Evolutionary conservation across 2,797 vertebrate genomes (phyloP), one percentile per base, ranked within the genome.

Genomic region (Todus mexicanus): DNA sequence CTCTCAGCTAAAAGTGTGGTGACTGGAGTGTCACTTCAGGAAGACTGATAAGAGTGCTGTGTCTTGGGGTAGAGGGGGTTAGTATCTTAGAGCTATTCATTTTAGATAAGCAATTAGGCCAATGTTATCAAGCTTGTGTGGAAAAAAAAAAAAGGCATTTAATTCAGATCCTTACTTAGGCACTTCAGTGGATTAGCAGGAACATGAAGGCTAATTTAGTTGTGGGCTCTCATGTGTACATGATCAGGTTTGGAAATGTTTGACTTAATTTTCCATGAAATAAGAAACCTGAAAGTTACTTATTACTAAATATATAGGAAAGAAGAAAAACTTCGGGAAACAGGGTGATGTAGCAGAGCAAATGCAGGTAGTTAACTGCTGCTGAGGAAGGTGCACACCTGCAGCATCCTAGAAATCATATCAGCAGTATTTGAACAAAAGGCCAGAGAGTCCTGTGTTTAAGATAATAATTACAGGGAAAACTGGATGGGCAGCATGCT

Each of bases 391-490:
- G 38, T 88, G 76, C 80, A 93, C 83, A 95, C 74, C 93, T 95
- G 81, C 54, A 83, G 45, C 90, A 95, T 95, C 82, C 80, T 87
- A 60, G 84, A 96, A 89, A 92, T 64, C 76, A 38, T 89, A 86
- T 79, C 72, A 74, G 54, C 54, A 90, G 48, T 21, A 23, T 37
- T 84, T 70, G 84, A 89, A 87, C 80, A 94, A 93, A 93, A 86
- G 31, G 17, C 65, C 56, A 93, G 68, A 61, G 75, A 75, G 68
- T 95, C 68, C 71, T 94, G 56, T 89, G 71, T 87, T 92, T 80
- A 95, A 85, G 80, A 92, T 69, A 92, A 92, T 95, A 95, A 95
- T 96, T 96, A 94, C 56, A 95, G 83, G 94, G 92, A 94, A 87
- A 93, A 77, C 66, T 89, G 43, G 84, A 89, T 69, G 70, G 43